phyloP scores from a whole-genome alignment of 2,113 vertebrate genomes.

The Peucedramus taeniatus region DNA sequence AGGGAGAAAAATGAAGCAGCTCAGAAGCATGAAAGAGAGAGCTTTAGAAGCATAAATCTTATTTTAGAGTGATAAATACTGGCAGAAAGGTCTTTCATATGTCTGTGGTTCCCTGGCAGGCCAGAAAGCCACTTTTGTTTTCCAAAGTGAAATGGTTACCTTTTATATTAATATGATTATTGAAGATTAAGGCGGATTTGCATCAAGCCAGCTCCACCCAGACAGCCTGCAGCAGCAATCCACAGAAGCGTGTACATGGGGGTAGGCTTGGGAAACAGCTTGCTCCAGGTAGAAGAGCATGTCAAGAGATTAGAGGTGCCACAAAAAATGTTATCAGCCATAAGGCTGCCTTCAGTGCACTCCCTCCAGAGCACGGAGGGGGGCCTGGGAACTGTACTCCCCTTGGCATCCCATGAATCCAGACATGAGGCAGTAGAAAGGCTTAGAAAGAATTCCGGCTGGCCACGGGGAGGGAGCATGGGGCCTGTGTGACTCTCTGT shows the following conservation, averaged over 20 bases:
- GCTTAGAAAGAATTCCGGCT: not conserved
- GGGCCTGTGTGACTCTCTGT: not conserved
- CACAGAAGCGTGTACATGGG: not conserved
- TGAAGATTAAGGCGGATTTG: conserved; percentile 33
- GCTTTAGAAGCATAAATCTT: conserved; percentile 50
- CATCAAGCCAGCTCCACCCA: conserved; percentile 22
- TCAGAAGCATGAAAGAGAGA: conserved; percentile 28
- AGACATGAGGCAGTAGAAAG: not conserved
- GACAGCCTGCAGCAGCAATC: not conserved
- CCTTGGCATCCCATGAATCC: not conserved
- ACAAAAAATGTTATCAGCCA: not conserved
- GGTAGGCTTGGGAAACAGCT: not conserved
- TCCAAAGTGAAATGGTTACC: conserved; percentile 22
- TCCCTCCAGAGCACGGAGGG: not conserved
- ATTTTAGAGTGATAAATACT: conserved; percentile 20
- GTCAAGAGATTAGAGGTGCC: not conserved
- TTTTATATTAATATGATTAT: conserved; percentile 36
- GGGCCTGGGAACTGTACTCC: not conserved
- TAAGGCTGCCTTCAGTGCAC: not conserved
- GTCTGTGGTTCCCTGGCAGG: conserved; percentile 18
- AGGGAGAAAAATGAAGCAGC: conserved; percentile 41
- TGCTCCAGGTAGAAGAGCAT: not conserved
- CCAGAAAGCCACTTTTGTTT: conserved; percentile 53
- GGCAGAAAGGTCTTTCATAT: conserved; percentile 25
- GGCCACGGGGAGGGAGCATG: not conserved